Percentiles rank a stretch among this genome's conserved stretches.
These are phyloP conservation scores for Ophioninae sp. DNA, from an alignment of 2,888 invertebrate genomes.

Conservation along the genomic window DNA sequence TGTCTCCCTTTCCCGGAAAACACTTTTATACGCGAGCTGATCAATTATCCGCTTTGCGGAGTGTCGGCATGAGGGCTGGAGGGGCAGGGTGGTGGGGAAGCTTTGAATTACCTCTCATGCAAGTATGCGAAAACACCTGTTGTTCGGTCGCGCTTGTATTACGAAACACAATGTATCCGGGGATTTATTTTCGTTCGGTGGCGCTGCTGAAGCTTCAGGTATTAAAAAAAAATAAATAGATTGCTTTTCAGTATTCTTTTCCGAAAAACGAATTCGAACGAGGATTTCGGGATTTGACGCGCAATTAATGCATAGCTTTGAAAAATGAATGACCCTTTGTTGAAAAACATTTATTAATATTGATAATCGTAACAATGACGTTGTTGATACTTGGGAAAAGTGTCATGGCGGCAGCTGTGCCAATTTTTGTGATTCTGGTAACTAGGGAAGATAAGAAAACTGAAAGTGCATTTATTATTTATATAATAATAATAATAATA, in stretches of 20 bases:
- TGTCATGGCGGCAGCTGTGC: too few relatives aligned
- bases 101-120: conserved; percentile 51
- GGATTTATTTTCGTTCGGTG: background rate
- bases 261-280: background rate
- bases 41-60: conserved; percentile 31
- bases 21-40: conserved; percentile 19
- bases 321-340: background rate
- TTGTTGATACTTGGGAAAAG: background rate
- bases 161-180: conserved; percentile 8
- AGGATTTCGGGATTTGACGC: background rate
- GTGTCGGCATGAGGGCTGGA: background rate
- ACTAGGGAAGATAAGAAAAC: too few relatives aligned
- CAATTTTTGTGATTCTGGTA: too few relatives aligned
- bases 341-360: background rate
- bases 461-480: too few relatives aligned
- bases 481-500: too few relatives aligned
- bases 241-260: background rate
- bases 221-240: background rate
- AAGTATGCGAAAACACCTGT: conserved; percentile 43
- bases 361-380: background rate
- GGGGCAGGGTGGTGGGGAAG: background rate
- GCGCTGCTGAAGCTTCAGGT: background rate
- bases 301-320: background rate
- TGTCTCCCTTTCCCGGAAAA: conserved; percentile 33
- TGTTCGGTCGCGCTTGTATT: conserved; percentile 28